Evolutionary conservation across 2,797 vertebrate species (phyloP), one percentile per base, ranked within the genome.

Genomic region (Arctocebus calabarensis): DNA sequence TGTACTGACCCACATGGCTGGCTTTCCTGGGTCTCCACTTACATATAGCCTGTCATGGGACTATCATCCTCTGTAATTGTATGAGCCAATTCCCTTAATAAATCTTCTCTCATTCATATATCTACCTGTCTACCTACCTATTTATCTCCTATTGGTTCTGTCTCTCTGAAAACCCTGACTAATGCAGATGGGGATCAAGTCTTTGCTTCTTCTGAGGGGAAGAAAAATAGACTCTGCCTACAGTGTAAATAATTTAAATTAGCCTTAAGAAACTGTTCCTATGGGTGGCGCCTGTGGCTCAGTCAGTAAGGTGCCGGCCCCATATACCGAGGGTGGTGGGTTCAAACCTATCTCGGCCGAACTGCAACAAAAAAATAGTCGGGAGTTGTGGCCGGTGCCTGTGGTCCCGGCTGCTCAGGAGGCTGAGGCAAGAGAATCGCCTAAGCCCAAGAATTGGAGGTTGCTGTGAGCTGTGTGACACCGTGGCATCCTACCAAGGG

Each of bases 181-280:
- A 70, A 78, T 52, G 25, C 9, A 79, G 61, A 77, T 61, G 17
- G n/a, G 88, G 52, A 84, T 66, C 55, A 91, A 43, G 34, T 68
- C 40, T 94, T 75, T 70, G 27, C 84, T n/a, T 95, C 34, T 64
- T 95, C 87, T 87, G 64, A 88, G 57, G 32, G 84, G 22, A 75
- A 52, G 9, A 88, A 32, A 90, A 88, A 55, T 55, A 13, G 23
- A 55, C 17, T 81, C 66, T 64, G 90, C 13, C 13, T 71, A 17
- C 25, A 95, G 3, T 88, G 64, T 62, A 86, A 45, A 32, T 57
- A 64, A 77, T 89, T 88, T 73, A 94, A 85, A n/a, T 75, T 90
- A 85, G 48, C 22, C 17, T 32, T 45, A 70, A 91, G 68, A 88
- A 95, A 90, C 37, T 43, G 17, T 82, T 78, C 43, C 71, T 90